Evolutionary conservation across 2,888 invertebrate genomes (phyloP), one percentile per base, ranked within the genome.

Genomic region (Ophioninae sp.): DNA sequence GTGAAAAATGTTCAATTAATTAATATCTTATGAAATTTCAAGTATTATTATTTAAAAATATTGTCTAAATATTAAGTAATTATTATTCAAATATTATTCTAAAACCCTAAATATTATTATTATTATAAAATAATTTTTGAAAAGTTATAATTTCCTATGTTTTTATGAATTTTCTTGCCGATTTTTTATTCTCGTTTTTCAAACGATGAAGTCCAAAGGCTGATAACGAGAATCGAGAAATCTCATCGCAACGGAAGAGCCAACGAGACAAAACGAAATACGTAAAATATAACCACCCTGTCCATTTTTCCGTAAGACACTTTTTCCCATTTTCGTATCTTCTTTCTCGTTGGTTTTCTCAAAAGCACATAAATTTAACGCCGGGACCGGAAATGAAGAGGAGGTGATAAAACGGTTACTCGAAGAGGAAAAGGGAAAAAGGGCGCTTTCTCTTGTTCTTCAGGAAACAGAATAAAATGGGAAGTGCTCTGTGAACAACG

Each of bases 371-470:
- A 30, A 13, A 41, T 65, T 79, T 30, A 20, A 10, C 21, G 20
- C 13, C 13, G 62, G 68, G 69, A n/a, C 74, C 73, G 79, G 82
- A 75, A 82, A 69, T 70, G 68, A 23, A 74, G 64, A 70, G n/a
- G 30, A 70, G 50, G 13, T 57, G 59, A 72, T 44, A 56, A 61
- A 64, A 61, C 67, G 20, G 68, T 50, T 17, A 13, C 21, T 59
- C 17, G 30, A 65, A 10, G 61, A n/a, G 56, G 30, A 61, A 37
- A 67, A 69, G 30, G 62, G n/a, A 57, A 61, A 8, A 41, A 41
- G 8, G 50, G 13, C 17, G 50, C 50, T 10, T 50, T 50, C 68
- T 68, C 17, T 62, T 23, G 41, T 50, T 56, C 13, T 62, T 17
- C 68, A 17, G 57, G 62, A 57, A 50, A 69, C 62, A 56, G 37